Evolutionary conservation across 2,888 invertebrate species (phyloP), one percentile per base, ranked within the genome.

Genomic region (Heliconius aoede): DNA sequence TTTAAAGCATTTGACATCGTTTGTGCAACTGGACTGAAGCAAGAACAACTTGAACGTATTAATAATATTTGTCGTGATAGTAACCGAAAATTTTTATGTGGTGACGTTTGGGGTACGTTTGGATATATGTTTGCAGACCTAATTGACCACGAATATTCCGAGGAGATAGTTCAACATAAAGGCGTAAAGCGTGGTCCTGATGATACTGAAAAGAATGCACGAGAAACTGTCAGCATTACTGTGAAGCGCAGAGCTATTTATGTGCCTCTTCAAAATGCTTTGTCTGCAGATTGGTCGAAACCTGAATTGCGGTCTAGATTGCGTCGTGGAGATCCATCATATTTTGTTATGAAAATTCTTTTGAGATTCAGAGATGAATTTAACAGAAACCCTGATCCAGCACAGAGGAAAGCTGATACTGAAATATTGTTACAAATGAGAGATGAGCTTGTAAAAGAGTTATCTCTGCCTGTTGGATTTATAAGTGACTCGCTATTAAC

Each of bases 91-190:
- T 98, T 99, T 86, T 97, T 98, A 83, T 97, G 97, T 82, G 98
- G 98, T 0, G 98, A 98, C 90, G 98, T 98, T 18, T 98, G 97
- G 96, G 99, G 99, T 64, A 97, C 97, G 94, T 97, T 97, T 91
- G 99, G 99, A 0, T 99, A 96, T 89, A 96, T 97, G 87, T 98
- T 99, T 88, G 96, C 97, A 21, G 99, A 99, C 93, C 95, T 99
- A 68, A 96, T 97, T 68, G 96, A 96, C 74, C 98, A 98, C 86
- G 96, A 97, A 81, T 94, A 94, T 80, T 94, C 94, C 0, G 94
- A 94, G 77, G 93, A 94, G 82, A 93, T 94, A 67, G 90, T 94
- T 1, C 93, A 94, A 82, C 90, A 94, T 80, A 93, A 92, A 84
- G 90, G 93, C 1, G 90, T 90, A 1, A 95, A 96, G 83, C 94